Evolutionary conservation across 1,140 invertebrate genomes (phyloP), one percentile per base, ranked within the genome.

Genomic region (Myzus persicae): DNA sequence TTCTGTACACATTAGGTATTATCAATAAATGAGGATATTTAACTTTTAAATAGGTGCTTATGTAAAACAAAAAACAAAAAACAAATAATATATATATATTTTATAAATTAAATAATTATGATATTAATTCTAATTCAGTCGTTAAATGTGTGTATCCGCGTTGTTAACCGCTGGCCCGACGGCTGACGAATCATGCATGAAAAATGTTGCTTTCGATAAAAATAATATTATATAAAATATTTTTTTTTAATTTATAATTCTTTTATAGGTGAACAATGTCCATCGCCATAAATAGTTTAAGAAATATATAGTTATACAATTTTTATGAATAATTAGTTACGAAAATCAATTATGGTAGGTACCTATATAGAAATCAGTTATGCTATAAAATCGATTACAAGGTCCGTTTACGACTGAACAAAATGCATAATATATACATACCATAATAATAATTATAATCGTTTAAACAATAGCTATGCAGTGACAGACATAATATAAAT

Each of bases 381-480:
- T n/a, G 44, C 85, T 88, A 36, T 89, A 54, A 38, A 89, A 89
- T 89, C 88, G 48, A 89, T 89, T 89, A 89, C 85, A 89, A 51
- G 88, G 48, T 89, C 87, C 87, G n/a, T 89, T 54, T 44, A 89
- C 40, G 24, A 89, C 1, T 38, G 26, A 54, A 40, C 48, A 54
- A 51, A 20, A 89, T 59, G 26, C 7, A 40, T 31, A 85, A 85
- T 44, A 44, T 11, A 89, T 51, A 54, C 31, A 48, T 0, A 89
- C 22, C 18, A 44, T 84, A 84, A 48, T 88, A 36, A 51, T 51
- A 89, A 51, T 24, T 51, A 89, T 38, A 48, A 89, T 26, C 46
- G n/a, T 51, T 89, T 84, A 51, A 89, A 51, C 87, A 51, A 89
- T 89, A 89, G 87, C 48, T 48, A 9, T 26, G 20, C 59, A 76